Evolutionary conservation across 2,113 vertebrate species (phyloP), one percentile per base, ranked within the genome.

Genomic region (Zosterops japonicus): DNA sequence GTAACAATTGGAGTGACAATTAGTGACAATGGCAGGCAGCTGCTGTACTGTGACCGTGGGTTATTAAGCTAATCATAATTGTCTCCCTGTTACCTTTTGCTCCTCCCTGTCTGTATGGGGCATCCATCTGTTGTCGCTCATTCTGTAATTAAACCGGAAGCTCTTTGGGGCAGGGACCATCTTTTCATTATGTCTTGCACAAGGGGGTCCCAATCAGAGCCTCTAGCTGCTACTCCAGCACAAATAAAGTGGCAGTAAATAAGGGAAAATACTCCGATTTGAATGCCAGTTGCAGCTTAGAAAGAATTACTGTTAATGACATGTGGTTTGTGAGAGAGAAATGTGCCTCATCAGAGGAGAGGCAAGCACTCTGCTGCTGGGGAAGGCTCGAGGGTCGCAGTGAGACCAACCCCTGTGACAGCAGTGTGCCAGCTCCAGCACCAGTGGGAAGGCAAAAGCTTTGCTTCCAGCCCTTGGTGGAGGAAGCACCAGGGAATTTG

Each of bases 41-140:
- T 97, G 96, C 69, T 91, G 64, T 78, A 81, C 55, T 96, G 78
- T 79, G 95, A 94, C 93, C 79, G 3, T 0, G 8, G 94, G 88
- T 97, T 97, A 95, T 95, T 93, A 94, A 95, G 94, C 93, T 97
- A 94, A 97, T 94, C 96, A 92, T 94, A 95, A 96, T 95, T 94
- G 96, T 96, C 87, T 96, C 88, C 67, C 94, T 92, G 79, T 90
- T 96, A 96, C 95, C 95, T 97, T 91, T 91, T 56, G 86, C 91
- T 95, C 94, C 91, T 90, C 95, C 82, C 86, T 81, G 72, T 93
- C 94, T 93, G 95, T 94, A 92, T 95, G 96, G 93, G 90, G 93
- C 70, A 94, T 96, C 94, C 96, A 95, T 97, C 96, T 97, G 97
- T 93, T 95, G 95, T 95, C 24, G 13, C 94, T 92, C 65, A 27